Conservation (phyloP, 2,113 vertebrate species). For the Nothocercus nigrocapillus region DNA sequence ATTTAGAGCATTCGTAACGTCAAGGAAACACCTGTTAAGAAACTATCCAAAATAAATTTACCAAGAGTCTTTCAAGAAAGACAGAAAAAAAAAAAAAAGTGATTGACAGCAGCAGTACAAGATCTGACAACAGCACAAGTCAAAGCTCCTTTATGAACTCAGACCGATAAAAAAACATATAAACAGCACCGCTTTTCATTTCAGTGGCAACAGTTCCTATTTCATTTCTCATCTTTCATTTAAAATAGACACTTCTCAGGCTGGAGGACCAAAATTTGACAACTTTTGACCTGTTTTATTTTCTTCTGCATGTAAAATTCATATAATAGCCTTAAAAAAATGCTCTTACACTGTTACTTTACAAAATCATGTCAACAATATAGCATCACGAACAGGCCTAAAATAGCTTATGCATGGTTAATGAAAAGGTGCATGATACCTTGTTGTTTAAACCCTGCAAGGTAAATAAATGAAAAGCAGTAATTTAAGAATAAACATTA, state of each 20-base stretch:
- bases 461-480: background rate
- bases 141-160: slow-evolving; percentile 11
- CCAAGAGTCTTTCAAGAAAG: slow-evolving; percentile 11
- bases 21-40: slow-evolving; percentile 79
- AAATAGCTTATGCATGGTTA: background rate
- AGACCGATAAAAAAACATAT: background rate
- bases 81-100: background rate
- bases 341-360: background rate
- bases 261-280: background rate
- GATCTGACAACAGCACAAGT: slow-evolving; percentile 29
- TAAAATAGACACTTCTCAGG: slow-evolving; percentile 25
- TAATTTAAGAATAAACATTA: background rate
- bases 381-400: background rate
- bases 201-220: slow-evolving; percentile 6
- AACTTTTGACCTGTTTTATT: background rate
- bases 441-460: background rate
- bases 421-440: background rate
- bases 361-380: background rate
- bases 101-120: slow-evolving; percentile 41
- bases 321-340: background rate
- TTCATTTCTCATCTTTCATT: slow-evolving; percentile 26
- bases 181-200: slow-evolving; percentile 38
- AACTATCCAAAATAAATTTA: slow-evolving; percentile 64
- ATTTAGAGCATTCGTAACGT: slow-evolving; percentile 3
- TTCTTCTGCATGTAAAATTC: background rate